These are phyloP conservation scores for Capitella teleta DNA, from an alignment of 1,140 invertebrate genomes.

Conservation along the genomic window DNA sequence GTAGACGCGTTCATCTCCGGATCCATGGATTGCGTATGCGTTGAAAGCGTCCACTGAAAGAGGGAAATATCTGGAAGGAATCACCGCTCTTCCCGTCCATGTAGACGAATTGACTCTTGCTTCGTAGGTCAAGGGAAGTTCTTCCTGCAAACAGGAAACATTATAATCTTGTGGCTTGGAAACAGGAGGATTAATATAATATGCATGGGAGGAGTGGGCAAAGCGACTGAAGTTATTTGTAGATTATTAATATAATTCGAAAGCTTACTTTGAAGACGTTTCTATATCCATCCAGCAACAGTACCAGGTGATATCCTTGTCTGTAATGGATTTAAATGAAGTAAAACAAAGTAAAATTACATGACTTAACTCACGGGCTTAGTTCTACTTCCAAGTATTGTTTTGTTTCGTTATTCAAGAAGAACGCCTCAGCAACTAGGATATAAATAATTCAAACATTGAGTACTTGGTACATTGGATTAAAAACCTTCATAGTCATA, in stretches of 20 bases:
- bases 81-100: constrained; percentile 40
- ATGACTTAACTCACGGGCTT: too few species aligned
- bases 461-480: too few species aligned
- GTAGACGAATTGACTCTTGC: constrained; percentile 19
- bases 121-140: constrained; percentile 35
- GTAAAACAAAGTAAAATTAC: too few species aligned
- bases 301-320: constrained; percentile 42
- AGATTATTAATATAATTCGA: background rate
- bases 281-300: constrained; percentile 40
- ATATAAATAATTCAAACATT: too few species aligned
- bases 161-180: background rate
- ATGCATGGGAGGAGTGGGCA: background rate
- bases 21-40: constrained; percentile 50
- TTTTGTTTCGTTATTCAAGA: too few species aligned
- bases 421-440: too few species aligned
- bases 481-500: too few species aligned
- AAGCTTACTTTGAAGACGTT: constrained; percentile 33
- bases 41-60: constrained; percentile 45
- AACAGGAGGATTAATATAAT: background rate
- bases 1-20: constrained; percentile 38
- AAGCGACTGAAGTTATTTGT: background rate
- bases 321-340: too few species aligned
- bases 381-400: too few species aligned
- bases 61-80: constrained; percentile 42
- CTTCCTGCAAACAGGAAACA: constrained; percentile 22